phyloP scores from a whole-genome alignment of 2,113 vertebrate species.

The Menidia beryllina region DNA sequence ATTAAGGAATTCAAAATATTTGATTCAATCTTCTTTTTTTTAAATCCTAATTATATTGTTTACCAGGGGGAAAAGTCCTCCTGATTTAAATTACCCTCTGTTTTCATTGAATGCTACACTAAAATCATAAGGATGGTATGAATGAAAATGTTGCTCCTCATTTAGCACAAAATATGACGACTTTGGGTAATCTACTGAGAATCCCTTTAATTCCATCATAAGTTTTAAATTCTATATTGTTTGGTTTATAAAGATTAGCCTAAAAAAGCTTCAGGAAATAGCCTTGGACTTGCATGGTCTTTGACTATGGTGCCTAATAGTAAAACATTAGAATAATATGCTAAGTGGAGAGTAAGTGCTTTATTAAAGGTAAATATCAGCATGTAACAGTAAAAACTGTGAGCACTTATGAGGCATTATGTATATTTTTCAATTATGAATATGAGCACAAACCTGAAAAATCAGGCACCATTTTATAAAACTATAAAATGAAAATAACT shows the following conservation, averaged over 20 bases:
- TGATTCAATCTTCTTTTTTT: no score
- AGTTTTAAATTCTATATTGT: background rate
- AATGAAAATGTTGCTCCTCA: background rate
- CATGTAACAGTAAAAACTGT: background rate
- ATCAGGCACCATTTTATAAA: slow-evolving; percentile 1
- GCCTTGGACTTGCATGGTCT: background rate
- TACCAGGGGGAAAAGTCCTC: background rate
- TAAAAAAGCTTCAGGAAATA: background rate
- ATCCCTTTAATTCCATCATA: background rate
- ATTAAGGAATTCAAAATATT: no score
- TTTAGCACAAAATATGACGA: background rate
- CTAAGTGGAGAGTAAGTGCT: background rate
- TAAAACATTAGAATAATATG: no score
- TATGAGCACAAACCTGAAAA: background rate
- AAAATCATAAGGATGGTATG: background rate
- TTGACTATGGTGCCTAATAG: background rate
- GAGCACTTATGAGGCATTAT: no score
- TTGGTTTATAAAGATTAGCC: background rate
- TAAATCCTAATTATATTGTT: background rate
- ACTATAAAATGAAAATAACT: slow-evolving; percentile 4
- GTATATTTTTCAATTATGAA: background rate
- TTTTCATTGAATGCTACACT: no score
- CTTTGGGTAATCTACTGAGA: no score
- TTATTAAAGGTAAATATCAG: background rate
- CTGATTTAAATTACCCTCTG: no score